Base-by-base conservation (phyloP, 2,888 invertebrate genomes). In the Ochlodes sylvanus region DNA sequence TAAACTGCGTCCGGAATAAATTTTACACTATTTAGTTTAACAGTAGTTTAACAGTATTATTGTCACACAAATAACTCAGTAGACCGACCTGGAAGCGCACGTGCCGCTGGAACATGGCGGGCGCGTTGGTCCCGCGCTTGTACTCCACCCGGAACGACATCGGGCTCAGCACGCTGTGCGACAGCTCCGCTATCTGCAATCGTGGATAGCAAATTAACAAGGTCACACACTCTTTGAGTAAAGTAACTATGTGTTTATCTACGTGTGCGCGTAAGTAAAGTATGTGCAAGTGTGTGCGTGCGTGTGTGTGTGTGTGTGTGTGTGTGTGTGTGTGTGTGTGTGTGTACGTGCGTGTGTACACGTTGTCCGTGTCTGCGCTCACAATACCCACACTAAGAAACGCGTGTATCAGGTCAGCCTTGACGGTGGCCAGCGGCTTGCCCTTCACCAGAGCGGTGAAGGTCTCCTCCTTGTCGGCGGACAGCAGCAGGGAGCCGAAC, bases 91-190 rank as follows among this genome's bases (percentile, higher is more conserved):
- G 99, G 93, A 99, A 98, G 73, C 98, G 94, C 32, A 99, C 98
- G 89, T 99, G 99, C 75, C 99, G 94, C 81, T 99, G 98, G 87
- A 99, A 99, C 97, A 99, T 98, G 71, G 98, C 98, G 21, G 98
- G 98, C 65, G 98, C 98, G 74, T 98, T 97, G 55, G 97, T 97
- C 19, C 97, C 98, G 60, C 99, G 94, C 84, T 98, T 98, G 93
- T 99, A 99, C 87, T 99, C 99, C 69, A 99, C 99, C 65, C 98
- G 95, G 93, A 99, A 99, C 44, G 99, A 98, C 95, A 98, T 98
- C 60, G 99, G 99, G 72, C 98, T 98, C 38, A 98, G 96, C n/a
- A 99, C 99, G 82, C 98, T 99, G 93, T 99, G 99, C 57, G 98
- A 98, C 79, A 99, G 88, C 89, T 99, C 98, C 15, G 98, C 97